These are phyloP conservation scores for Neotragus moschatus DNA, from an alignment of 2,113 vertebrate species.

Conservation along the genomic window DNA sequence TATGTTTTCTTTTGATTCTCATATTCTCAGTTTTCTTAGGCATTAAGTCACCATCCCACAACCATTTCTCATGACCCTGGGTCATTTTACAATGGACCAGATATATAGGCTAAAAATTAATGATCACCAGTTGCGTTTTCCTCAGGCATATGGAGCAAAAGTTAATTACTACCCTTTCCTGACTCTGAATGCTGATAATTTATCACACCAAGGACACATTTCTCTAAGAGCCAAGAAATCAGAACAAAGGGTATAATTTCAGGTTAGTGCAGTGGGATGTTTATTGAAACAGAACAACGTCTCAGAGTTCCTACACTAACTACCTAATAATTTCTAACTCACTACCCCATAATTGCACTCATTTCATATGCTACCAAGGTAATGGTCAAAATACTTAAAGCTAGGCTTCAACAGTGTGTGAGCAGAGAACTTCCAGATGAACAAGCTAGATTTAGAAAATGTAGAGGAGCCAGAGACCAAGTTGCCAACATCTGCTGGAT, in stretches of 20 bases:
- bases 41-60: neutral
- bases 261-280: neutral
- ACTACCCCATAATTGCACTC: neutral
- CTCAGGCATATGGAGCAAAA: neutral
- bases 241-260: neutral
- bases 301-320: neutral
- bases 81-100: neutral
- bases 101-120: neutral
- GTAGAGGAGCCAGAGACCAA: accelerated
- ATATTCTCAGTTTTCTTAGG: neutral
- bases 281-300: neutral
- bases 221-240: neutral
- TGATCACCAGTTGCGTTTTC: neutral
- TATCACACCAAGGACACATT: neutral
- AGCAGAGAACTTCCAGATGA: neutral
- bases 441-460: neutral
- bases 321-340: neutral
- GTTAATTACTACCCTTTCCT: neutral
- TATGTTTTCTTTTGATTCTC: neutral
- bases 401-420: neutral
- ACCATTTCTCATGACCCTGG: neutral
- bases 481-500: neutral
- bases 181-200: neutral
- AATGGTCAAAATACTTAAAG: neutral
- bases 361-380: neutral